Percentiles rank a stretch among this genome's conserved stretches.
Conservation (phyloP, 1,140 invertebrate species). For the Radopholus similis region DNA sequence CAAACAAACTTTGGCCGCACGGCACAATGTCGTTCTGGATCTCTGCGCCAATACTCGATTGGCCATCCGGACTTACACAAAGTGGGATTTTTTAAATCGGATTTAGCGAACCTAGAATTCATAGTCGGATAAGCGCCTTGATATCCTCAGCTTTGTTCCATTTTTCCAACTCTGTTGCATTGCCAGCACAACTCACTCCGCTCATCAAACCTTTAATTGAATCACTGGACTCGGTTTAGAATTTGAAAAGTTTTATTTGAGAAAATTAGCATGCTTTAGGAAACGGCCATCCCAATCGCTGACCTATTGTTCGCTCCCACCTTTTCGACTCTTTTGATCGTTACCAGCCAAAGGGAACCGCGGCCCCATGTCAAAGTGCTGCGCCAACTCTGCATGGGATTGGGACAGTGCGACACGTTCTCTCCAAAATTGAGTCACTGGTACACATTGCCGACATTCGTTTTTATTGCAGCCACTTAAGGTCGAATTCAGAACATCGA, state of each 20-base stretch:
- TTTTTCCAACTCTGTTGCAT: constrained; percentile 15
- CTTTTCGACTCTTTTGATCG: constrained; percentile 31
- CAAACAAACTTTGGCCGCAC: constrained; percentile 21
- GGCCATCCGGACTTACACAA: constrained; percentile 39
- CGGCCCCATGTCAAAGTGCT: constrained; percentile 45
- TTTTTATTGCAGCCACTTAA: neutral
- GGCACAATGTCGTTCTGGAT: constrained; percentile 31
- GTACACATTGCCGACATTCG: neutral
- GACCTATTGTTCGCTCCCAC: constrained; percentile 25
- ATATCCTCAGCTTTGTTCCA: constrained; percentile 43
- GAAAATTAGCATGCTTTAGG: constrained; percentile 5
- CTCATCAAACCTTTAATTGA: constrained; percentile 35
- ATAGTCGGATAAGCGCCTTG: constrained; percentile 39
- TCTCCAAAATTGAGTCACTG: constrained; percentile 22
- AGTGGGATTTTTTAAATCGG: no score
- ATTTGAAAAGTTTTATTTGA: neutral
- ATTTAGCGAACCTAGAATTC: constrained; percentile 22
- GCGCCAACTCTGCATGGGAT: constrained; percentile 35
- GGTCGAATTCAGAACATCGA: neutral
- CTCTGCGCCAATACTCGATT: constrained; percentile 30
- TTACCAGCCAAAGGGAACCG: constrained; percentile 27
- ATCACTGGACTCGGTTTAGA: constrained; percentile 11
- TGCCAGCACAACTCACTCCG: constrained; percentile 39
- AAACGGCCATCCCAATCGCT: constrained; percentile 14
- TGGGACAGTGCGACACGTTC: constrained; percentile 15